Evolutionary conservation across 2,797 vertebrate genomes (phyloP), one percentile per base, ranked within the genome.

Genomic region (Leptodactylus fallax): DNA sequence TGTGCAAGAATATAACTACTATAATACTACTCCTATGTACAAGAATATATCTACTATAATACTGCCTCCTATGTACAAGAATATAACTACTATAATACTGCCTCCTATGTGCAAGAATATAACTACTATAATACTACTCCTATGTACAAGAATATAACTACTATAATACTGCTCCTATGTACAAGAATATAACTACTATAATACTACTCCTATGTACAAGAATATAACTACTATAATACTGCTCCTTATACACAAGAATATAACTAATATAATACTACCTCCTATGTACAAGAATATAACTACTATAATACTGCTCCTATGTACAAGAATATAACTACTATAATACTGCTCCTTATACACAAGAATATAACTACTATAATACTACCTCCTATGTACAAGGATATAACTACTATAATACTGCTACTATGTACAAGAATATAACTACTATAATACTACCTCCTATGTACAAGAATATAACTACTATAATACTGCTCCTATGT

Each of bases 191-290:
- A 69, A 71, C 25, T 69, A 69, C 65, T 69, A 69, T 69, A 69
- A 69, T 69, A 27, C 25, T 69, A 25, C 65, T 7, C 65, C 65
- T 69, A 69, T 69, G 10, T 69, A 69, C 65, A 69, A 27, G 65
- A 69, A 69, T 27, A 69, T 69, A 69, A 69, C 65, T 69, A 69
- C 65, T 71, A 71, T 71, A 71, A 71, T 71, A 71, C 67, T 71
- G 14, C 67, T n/a, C 8, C 67, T 27, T 71, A 71, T 71, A 2
- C 45, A 71, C 67, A 71, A 71, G 67, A 36, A 45, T 71, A 71
- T 71, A 71, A 71, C 67, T 71, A 71, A 25, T 71, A 71, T 71
- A 71, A 71, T 71, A 71, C 67, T 71, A 27, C 12, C 67, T 3
- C 67, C 67, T 71, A 71, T 71, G 2, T 71, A 36, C 67, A 71